A percentile compares a stretch with the other conserved stretches of the same genome.
These are phyloP conservation scores for Ylistrum balloti DNA, from an alignment of 1,140 invertebrate species.

Conservation along the genomic window DNA sequence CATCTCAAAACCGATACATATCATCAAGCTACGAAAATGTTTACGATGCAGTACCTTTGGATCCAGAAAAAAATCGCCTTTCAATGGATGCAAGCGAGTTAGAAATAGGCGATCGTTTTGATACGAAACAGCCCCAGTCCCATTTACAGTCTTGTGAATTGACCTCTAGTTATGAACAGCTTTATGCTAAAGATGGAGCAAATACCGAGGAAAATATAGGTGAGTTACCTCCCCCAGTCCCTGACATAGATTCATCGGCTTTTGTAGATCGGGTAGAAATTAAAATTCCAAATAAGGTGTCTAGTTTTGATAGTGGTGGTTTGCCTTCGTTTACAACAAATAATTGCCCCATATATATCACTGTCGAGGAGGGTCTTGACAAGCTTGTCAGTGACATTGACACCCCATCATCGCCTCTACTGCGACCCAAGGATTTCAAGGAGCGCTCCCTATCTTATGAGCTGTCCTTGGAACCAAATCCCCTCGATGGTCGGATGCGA, in stretches of 20 bases:
- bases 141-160: constrained; percentile 65
- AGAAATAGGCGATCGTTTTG: constrained; percentile 76
- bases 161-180: constrained; percentile 75
- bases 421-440: constrained; percentile 43
- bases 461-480: constrained; percentile 42
- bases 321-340: constrained; percentile 53
- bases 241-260: not conserved
- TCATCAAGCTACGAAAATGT: constrained; percentile 76
- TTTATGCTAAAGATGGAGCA: constrained; percentile 66
- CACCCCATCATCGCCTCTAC: too few relatives aligned
- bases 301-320: not conserved
- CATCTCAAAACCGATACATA: constrained; percentile 57
- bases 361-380: constrained; percentile 71
- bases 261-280: constrained; percentile 18
- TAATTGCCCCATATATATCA: constrained; percentile 69
- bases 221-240: constrained; percentile 47
- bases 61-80: constrained; percentile 68
- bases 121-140: constrained; percentile 71
- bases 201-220: constrained; percentile 54
- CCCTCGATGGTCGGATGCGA: constrained; percentile 42
- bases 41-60: constrained; percentile 71
- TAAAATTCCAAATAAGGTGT: not conserved
- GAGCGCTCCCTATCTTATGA: constrained; percentile 68
- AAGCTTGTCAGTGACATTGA: constrained; percentile 62
- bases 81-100: constrained; percentile 71